A percentile compares a stretch with the other conserved stretches of the same genome.
These are phyloP conservation scores for Chloroceryle inda DNA, from an alignment of 2,797 vertebrate genomes.

Conservation along the genomic window DNA sequence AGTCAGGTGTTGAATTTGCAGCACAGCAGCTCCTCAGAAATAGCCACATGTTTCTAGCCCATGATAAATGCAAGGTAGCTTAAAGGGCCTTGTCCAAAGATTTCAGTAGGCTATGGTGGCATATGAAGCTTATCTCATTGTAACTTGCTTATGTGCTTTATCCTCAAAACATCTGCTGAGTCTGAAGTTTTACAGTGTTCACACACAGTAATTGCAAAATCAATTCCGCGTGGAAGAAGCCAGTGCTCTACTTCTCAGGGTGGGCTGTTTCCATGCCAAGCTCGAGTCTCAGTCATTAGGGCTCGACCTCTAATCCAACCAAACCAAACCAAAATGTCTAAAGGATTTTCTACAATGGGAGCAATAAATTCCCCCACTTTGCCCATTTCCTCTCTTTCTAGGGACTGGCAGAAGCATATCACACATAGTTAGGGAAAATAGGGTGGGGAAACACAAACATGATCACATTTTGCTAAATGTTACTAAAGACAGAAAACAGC, in stretches of 20 bases:
- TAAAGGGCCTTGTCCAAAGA: neutral
- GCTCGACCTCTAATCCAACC: neutral
- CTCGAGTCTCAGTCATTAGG: neutral
- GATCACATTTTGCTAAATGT: neutral
- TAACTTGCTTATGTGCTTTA: neutral
- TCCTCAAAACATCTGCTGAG: neutral
- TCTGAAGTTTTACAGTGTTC: neutral
- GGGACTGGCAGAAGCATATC: neutral
- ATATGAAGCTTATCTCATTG: neutral
- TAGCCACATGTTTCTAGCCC: neutral
- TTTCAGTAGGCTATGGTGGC: neutral
- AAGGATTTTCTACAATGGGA: conserved; percentile 6
- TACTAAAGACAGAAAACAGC: neutral
- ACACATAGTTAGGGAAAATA: neutral
- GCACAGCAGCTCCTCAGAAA: neutral
- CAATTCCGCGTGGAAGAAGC: neutral
- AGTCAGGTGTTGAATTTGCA: neutral
- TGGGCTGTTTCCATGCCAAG: neutral
- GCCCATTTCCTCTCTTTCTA: neutral
- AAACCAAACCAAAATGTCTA: neutral
- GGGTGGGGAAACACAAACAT: neutral
- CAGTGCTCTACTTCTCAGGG: neutral
- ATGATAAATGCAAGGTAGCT: neutral
- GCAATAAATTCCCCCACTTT: neutral
- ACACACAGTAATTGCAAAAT: neutral